Conservation (phyloP, 2,797 vertebrate genomes). For the Falco rusticolus region DNA sequence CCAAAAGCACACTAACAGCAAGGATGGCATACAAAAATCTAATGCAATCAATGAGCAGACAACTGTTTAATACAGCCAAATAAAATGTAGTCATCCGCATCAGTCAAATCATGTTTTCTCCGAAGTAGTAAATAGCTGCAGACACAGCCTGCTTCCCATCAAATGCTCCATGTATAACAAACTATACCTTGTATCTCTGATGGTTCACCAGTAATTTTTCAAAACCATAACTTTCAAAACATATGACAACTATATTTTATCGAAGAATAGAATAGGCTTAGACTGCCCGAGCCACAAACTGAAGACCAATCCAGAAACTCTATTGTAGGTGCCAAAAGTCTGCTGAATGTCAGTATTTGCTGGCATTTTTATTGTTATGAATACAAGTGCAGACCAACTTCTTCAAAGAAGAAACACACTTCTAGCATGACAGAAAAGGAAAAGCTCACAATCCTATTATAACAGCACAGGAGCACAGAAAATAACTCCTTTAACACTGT, state of each 20-base stretch:
- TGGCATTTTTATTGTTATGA: conserved; percentile 56
- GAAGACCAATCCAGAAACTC: conserved; percentile 50
- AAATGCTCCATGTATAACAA: conserved; percentile 57
- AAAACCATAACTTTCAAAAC: conserved; percentile 66
- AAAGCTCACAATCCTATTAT: conserved; percentile 30
- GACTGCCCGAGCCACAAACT: conserved; percentile 26
- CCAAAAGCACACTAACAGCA: not conserved
- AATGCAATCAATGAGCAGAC: conserved; percentile 42
- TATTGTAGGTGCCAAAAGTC: conserved; percentile 49
- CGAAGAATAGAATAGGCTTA: conserved; percentile 58
- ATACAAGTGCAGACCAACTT: conserved; percentile 42
- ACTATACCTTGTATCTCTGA: conserved; percentile 64
- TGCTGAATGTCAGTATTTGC: conserved; percentile 53
- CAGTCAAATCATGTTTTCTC: conserved; percentile 67
- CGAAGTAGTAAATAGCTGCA: conserved; percentile 71
- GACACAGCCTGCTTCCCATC: conserved; percentile 73
- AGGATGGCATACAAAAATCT: not conserved
- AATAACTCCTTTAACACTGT: conserved; percentile 12
- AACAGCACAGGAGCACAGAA: conserved; percentile 36
- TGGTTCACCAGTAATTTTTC: conserved; percentile 71
- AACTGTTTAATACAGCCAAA: conserved; percentile 48
- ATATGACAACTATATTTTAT: conserved; percentile 69
- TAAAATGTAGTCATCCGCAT: conserved; percentile 67
- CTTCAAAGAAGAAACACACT: conserved; percentile 37
- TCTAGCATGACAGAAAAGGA: conserved; percentile 12